Evolutionary conservation across 2,797 vertebrate genomes (phyloP), one percentile per base, ranked within the genome.

Genomic region (Xenentodon cancila): DNA sequence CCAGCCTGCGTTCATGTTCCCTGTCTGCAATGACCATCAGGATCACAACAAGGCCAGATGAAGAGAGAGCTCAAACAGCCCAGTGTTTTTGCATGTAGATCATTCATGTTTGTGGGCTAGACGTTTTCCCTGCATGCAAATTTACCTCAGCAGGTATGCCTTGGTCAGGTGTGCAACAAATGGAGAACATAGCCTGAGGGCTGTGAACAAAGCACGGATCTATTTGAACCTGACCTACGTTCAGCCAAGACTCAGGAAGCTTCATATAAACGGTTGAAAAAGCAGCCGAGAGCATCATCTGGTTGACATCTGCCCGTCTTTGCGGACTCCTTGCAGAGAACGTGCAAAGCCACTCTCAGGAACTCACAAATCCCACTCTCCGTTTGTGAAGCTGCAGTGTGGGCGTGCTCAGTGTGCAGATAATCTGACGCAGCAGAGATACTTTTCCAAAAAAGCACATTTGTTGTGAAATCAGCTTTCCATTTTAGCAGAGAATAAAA

Each of bases 301-400:
- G 86, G 67, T 9, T 40, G 73, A 69, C 79, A 68, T 82, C 62
- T 82, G 81, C 13, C 59, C 0, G 30, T 50, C 60, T 46, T 59
- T 3, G 0, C 42, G 8, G 55, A 64, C 63, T 21, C 48, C 37
- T 48, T 46, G 30, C 42, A 68, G 69, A 7, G 47, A 66, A 60
- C 3, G 46, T 64, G 63, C 57, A 21, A 77, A 76, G 37, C 64
- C 51, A 21, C 55, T 19, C 49, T 19, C 63, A 66, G 62, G 64
- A 77, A 70, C 56, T 52, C 59, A 64, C 65, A 61, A 65, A 79
- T 67, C 71, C 63, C 0, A 15, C 43, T 45, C 8, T 60, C 17
- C 78, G 75, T 82, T 81, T 79, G 72, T 21, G 20, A n/a, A 63
- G 58, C 32, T 9, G 13, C 51, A n/a, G 30, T 18, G 16, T 19